These are phyloP conservation scores for Peromyscus leucopus DNA, from an alignment of 2,113 vertebrate species.

Conservation along the genomic window DNA sequence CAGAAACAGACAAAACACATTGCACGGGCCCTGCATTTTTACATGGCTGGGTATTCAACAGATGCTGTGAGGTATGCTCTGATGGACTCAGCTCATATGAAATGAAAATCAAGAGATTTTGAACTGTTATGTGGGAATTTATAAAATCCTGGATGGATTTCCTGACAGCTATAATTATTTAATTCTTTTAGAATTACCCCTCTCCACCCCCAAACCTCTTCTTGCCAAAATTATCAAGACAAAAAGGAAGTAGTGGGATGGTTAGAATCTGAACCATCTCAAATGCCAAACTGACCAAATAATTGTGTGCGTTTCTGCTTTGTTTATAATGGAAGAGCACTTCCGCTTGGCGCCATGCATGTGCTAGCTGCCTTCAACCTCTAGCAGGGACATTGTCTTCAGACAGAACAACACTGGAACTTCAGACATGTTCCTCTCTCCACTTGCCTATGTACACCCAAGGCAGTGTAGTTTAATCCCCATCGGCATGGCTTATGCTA, in stretches of 20 bases:
- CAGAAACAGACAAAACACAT: conserved; percentile 50
- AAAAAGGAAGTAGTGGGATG: conserved; percentile 72
- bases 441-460: neutral
- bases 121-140: conserved; percentile 60
- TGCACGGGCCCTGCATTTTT: neutral
- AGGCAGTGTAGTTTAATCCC: neutral
- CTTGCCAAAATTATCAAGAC: conserved; percentile 68
- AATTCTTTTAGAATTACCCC: conserved; percentile 66
- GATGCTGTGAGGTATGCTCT: neutral
- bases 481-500: neutral
- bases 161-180: conserved; percentile 71
- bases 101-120: conserved; percentile 53
- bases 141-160: conserved; percentile 72
- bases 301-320: neutral
- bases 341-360: neutral
- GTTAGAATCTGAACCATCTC: conserved; percentile 66
- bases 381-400: neutral
- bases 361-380: neutral
- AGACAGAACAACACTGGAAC: conserved; percentile 54
- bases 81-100: neutral
- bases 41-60: neutral
- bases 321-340: neutral
- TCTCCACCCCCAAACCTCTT: conserved; percentile 63
- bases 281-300: neutral
- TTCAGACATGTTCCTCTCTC: conserved; percentile 60